Conservation (phyloP, 2,113 vertebrate species). For the Monarcha castaneiventris region DNA sequence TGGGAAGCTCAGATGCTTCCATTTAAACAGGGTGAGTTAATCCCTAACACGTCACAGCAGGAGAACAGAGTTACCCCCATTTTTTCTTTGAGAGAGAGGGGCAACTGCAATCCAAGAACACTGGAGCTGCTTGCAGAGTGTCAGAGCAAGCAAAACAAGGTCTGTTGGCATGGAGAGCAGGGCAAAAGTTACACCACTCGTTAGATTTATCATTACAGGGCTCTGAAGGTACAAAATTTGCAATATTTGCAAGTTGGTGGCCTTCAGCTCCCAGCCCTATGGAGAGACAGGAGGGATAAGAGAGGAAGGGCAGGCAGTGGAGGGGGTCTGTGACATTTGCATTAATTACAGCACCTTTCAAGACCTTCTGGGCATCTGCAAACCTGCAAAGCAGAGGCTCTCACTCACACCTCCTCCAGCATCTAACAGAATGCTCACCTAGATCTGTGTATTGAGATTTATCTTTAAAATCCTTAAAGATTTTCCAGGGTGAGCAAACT, state of each 20-base stretch:
- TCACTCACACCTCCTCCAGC: background rate
- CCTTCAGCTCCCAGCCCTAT: background rate
- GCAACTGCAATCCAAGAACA: background rate
- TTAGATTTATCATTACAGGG: fast-evolving
- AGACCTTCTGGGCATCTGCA: background rate
- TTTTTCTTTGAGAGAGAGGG: background rate
- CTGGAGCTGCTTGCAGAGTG: fast-evolving
- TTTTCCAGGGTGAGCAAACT: fast-evolving
- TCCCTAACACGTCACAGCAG: background rate
- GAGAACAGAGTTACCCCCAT: background rate
- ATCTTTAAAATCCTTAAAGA: fast-evolving
- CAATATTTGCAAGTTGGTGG: fast-evolving
- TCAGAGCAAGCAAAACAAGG: background rate
- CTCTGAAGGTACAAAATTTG: fast-evolving
- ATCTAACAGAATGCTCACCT: fast-evolving
- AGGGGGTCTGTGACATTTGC: background rate
- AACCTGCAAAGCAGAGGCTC: background rate
- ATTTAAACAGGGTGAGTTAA: background rate
- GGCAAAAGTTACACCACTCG: fast-evolving
- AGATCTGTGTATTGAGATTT: fast-evolving
- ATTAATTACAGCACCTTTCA: background rate
- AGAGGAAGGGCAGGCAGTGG: background rate
- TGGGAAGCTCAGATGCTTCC: background rate
- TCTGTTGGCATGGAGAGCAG: background rate
- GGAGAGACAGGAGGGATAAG: background rate